Conservation (phyloP, 2,113 vertebrate species). For the Tichodroma muraria region DNA sequence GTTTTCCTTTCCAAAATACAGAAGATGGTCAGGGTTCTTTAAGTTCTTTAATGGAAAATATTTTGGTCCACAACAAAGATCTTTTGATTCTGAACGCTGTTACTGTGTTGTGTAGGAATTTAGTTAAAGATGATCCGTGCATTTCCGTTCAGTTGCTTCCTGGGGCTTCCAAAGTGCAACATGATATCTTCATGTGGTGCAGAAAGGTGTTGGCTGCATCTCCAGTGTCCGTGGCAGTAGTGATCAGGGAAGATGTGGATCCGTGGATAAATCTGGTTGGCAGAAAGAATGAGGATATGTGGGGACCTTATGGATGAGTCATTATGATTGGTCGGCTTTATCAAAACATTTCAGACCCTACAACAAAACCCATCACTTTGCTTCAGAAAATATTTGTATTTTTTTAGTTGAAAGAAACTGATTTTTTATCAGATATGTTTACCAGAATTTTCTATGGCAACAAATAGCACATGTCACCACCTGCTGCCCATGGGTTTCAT, state of each 20-base stretch:
- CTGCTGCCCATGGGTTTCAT: not conserved
- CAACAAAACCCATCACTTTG: not conserved
- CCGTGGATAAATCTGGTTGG: not conserved
- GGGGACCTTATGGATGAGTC: not conserved
- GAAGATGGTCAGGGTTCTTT: not conserved
- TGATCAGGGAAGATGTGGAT: not conserved
- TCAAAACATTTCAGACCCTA: not conserved
- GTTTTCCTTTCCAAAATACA: not conserved
- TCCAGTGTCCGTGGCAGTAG: not conserved
- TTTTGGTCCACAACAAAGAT: not conserved
- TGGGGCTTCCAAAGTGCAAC: not conserved
- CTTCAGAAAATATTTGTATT: not conserved
- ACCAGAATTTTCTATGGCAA: not conserved
- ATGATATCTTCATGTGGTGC: not conserved
- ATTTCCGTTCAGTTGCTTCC: not conserved
- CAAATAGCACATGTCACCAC: not conserved
- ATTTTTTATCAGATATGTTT: not conserved
- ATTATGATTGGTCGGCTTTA: not conserved
- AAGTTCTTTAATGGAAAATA: not conserved
- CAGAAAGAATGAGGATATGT: not conserved
- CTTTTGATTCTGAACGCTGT: not conserved
- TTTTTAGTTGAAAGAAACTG: not conserved
- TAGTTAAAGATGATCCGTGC: accelerated
- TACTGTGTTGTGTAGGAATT: not conserved
- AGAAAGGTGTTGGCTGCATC: not conserved